Evolutionary conservation across 1,140 invertebrate genomes (phyloP), one percentile per base, ranked within the genome.

Genomic region (Hypsibius dujardini): DNA sequence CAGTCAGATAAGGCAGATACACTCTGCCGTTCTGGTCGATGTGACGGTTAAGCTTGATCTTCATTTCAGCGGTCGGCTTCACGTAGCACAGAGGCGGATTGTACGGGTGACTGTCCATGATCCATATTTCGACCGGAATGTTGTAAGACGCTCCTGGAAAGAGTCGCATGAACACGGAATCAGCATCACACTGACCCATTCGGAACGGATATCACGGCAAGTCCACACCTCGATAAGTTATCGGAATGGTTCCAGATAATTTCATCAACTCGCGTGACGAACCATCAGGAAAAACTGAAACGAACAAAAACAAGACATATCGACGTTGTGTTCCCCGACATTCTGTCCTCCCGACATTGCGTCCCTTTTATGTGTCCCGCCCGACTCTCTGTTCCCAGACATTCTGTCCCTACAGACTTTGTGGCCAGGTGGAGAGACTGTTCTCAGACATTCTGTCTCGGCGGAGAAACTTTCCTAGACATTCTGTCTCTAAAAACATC

Each of bases 51-150:
- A 80, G 86, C 83, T 94, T 95, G 72, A 98, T 94, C 71, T 86
- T 85, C 95, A 99, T 99, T 73, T 90, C 90, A 70, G 85, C 73
- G 2, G 95, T 99, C 56, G 95, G 95, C 80, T 87, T 90, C 0
- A 99, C 95, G 80, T 89, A 98, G 77, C 93, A 95, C 79, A 97
- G 89, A 15, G 96, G 96, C 40, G 93, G 90, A 81, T 94, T 90
- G 77, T 90, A 86, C 1, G 96, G 96, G 84, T 98, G 91, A 46
- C 91, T 95, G 77, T 98, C 92, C 85, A 95, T 87, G 46, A 98
- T 77, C 90, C 92, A 98, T 76, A 98, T 88, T 78, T 88, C 88
- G 46, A 98, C 86, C 50, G 95, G 95, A 81, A 98, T 98, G 81
- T 98, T 93, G 80, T 98, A 99, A 28, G 80, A 84, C 70, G 82